These are phyloP conservation scores for Euspilapteryx auroguttella DNA, from an alignment of 2,888 invertebrate species.

Conservation along the genomic window DNA sequence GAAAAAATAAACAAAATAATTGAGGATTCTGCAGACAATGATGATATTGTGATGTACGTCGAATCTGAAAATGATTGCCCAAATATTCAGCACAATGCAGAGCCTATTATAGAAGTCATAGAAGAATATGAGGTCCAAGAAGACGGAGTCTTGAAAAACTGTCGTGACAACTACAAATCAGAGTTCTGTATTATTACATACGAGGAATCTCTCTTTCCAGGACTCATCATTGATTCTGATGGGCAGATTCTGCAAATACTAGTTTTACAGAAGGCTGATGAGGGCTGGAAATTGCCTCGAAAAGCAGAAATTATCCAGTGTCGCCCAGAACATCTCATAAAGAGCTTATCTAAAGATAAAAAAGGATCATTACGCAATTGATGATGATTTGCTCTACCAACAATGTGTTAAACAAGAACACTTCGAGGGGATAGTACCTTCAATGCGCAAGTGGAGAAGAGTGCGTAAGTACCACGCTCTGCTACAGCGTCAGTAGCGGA, in stretches of 20 bases:
- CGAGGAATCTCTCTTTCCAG: neutral
- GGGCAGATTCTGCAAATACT: neutral
- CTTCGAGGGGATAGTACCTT: too few relatives aligned
- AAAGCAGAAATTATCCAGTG: neutral
- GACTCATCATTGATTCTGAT: constrained; percentile 1
- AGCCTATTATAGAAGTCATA: neutral
- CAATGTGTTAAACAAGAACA: too few relatives aligned
- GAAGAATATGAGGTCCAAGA: neutral
- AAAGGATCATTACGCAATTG: neutral
- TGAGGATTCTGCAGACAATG: too few relatives aligned
- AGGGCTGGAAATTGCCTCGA: neutral
- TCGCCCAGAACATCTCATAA: neutral
- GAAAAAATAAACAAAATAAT: neutral
- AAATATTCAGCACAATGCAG: neutral
- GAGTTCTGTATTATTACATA: too few relatives aligned
- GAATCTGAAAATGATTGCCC: neutral
- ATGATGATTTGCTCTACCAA: neutral
- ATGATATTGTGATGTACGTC: neutral
- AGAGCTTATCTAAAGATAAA: neutral
- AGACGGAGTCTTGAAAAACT: neutral
- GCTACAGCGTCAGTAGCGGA: too few relatives aligned
- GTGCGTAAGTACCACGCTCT: too few relatives aligned
- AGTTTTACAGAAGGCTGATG: constrained; percentile 1
- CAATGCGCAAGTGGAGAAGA: too few relatives aligned
- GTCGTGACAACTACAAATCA: too few relatives aligned